Base-by-base conservation (phyloP, 2,888 invertebrate species). In the Sphecodes monilicornis region DNA sequence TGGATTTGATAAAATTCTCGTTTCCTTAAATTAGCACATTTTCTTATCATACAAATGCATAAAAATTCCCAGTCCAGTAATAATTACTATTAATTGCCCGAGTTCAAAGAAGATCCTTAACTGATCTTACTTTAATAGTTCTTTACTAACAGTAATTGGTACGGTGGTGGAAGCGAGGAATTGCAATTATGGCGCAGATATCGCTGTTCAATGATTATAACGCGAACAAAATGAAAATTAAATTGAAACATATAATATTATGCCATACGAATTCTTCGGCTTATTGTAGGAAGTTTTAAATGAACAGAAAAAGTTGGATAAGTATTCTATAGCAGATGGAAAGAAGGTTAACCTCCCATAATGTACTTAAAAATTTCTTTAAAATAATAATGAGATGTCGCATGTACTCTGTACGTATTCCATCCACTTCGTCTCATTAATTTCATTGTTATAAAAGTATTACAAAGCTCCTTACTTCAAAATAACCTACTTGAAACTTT, bases 331-430 rank as follows among this genome's bases (percentile, higher is more conserved):
- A 8, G n/a, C 29, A 46, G 26, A 29, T 46, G 5, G 32, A 6
- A 2, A 32, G 6, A 66, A 64, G 22, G 64, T 75, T 43, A 46
- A 76, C 8, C 43, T 46, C 22, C 2, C 32, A 41, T 10, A 36
- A 66, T 3, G 26, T 50, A 50, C 46, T 66, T 66, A 50, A 66
- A 66, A 76, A 71, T 43, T 46, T 46, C n/a, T 46, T 75, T 36
- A 29, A 66, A 46, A 29, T 66, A 36, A 43, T 76, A 46, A 16
- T n/a, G 18, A 13, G 32, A 43, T 16, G 41, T 32, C 41, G 22
- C 32, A 6, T 8, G 26, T 16, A 39, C 36, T 3, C 32, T 18
- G 50, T 22, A 1, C 13, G 32, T 36, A n/a, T 22, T 3, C 26
- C 73, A 39, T 16, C 36, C 57, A 41, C 18, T 26, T 57, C 26